Evolutionary conservation across 2,888 invertebrate species (phyloP).

Genomic region (Oligia fasciuncula): DNA sequence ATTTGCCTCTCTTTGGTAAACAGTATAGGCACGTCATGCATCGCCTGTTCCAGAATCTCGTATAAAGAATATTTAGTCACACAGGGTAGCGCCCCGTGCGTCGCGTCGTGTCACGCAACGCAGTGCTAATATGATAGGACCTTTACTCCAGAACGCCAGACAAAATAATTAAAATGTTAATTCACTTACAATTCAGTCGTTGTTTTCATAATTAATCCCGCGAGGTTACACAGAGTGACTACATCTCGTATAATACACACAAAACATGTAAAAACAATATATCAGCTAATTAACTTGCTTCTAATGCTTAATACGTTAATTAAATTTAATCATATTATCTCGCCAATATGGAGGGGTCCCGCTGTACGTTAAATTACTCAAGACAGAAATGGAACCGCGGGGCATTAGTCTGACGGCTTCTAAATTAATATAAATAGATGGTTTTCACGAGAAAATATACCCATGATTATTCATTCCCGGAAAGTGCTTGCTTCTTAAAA

Average conservation of each 20-base stretch:
- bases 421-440: slow-evolving; percentile 53
- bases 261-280: slow-evolving; percentile 52
- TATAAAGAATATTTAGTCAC: slow-evolving; percentile 30
- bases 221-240: slow-evolving; percentile 25
- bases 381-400: slow-evolving; percentile 53
- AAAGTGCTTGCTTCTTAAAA: not conserved
- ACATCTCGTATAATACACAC: slow-evolving; percentile 32
- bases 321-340: slow-evolving; percentile 72
- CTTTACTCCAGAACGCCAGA: slow-evolving; percentile 16
- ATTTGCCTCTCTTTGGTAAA: not conserved
- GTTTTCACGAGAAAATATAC: slow-evolving; percentile 24
- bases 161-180: slow-evolving; percentile 48
- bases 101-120: slow-evolving; percentile 3
- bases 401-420: slow-evolving; percentile 30
- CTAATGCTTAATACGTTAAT: slow-evolving; percentile 70
- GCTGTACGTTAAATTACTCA: slow-evolving; percentile 66
- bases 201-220: slow-evolving; percentile 44
- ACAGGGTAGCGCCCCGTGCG: not conserved
- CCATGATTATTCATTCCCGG: slow-evolving; percentile 26
- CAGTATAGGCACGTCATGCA: not conserved
- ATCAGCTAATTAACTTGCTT: slow-evolving; percentile 63
- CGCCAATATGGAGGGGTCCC: slow-evolving; percentile 66
- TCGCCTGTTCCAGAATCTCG: not conserved
- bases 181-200: slow-evolving; percentile 44
- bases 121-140: slow-evolving; percentile 35